These are phyloP conservation scores for Nephrotoma appendiculata DNA, from an alignment of 2,888 invertebrate species.

Conservation along the genomic window DNA sequence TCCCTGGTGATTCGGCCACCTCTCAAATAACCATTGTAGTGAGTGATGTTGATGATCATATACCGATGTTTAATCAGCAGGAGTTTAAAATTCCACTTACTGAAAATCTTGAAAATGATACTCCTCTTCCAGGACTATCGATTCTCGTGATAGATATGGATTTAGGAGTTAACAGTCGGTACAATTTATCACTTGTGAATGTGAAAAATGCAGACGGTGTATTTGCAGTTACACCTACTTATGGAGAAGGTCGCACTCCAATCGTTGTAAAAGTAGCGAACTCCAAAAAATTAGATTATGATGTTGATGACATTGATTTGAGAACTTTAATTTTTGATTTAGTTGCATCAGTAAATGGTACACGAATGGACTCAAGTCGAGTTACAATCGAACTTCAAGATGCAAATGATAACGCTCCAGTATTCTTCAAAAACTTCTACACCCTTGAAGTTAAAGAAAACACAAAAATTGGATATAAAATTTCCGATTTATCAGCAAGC, in stretches of 20 bases:
- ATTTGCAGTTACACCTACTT: slow-evolving; percentile 48
- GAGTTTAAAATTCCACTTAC: slow-evolving; percentile 54
- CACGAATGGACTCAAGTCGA: slow-evolving; percentile 42
- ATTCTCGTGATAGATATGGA: slow-evolving; percentile 61
- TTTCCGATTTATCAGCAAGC: slow-evolving; percentile 49
- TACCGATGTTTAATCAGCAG: slow-evolving; percentile 53
- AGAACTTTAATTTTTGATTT: slow-evolving; percentile 53
- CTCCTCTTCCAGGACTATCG: slow-evolving; percentile 54
- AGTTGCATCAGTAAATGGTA: slow-evolving; percentile 39
- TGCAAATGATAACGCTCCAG: slow-evolving; percentile 66
- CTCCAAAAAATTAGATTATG: slow-evolving; percentile 52
- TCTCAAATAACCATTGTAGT: slow-evolving; percentile 62
- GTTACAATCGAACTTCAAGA: slow-evolving; percentile 53
- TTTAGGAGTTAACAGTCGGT: slow-evolving; percentile 57
- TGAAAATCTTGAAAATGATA: slow-evolving; percentile 57
- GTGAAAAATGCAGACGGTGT: slow-evolving; percentile 41
- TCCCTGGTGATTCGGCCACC: slow-evolving; percentile 50
- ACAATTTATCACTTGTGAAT: slow-evolving; percentile 44
- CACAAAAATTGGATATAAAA: slow-evolving; percentile 41
- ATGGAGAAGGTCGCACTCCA: slow-evolving; percentile 57
- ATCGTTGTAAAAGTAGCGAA: slow-evolving; percentile 56
- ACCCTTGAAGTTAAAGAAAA: slow-evolving; percentile 53
- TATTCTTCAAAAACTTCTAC: slow-evolving; percentile 47
- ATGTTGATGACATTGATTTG: slow-evolving; percentile 42
- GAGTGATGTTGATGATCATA: slow-evolving; percentile 63